Conservation (phyloP, 2,888 invertebrate genomes). For the Sylvicola cinctus region DNA sequence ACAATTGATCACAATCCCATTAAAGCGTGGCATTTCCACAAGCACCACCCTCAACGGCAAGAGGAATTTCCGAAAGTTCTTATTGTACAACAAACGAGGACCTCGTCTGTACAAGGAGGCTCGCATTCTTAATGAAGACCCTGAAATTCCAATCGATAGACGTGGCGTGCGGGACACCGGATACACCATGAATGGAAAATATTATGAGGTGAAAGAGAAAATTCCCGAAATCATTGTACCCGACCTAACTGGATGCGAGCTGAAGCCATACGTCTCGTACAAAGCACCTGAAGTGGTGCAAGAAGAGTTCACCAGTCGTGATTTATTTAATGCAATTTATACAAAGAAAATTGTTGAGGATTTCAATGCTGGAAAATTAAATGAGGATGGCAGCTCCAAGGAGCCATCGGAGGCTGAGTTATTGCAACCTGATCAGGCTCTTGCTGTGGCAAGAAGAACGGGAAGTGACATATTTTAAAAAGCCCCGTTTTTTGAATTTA, state of each 20-base stretch:
- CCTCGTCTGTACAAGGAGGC: slow-evolving; percentile 37
- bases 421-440: slow-evolving; percentile 50
- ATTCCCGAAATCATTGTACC: slow-evolving; percentile 86
- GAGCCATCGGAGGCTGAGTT: slow-evolving; percentile 54
- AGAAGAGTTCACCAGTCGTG: slow-evolving; percentile 61
- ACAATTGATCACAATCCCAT: neutral
- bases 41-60: slow-evolving; percentile 37
- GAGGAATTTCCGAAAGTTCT: slow-evolving; percentile 65
- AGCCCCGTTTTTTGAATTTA: too few relatives aligned
- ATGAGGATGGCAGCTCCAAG: slow-evolving; percentile 41
- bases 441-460: slow-evolving; percentile 43
- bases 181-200: slow-evolving; percentile 31
- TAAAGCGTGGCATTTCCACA: slow-evolving; percentile 29
- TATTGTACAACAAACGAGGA: slow-evolving; percentile 55
- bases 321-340: slow-evolving; percentile 65
- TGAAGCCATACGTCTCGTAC: slow-evolving; percentile 93
- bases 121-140: slow-evolving; percentile 28
- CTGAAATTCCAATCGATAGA: slow-evolving; percentile 43
- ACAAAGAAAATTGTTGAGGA: slow-evolving; percentile 57
- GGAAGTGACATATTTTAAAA: slow-evolving; percentile 58
- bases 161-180: slow-evolving; percentile 51
- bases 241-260: slow-evolving; percentile 54
- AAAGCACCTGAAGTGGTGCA: slow-evolving; percentile 52
- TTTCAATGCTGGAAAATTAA: slow-evolving; percentile 46
- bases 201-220: slow-evolving; percentile 58